A percentile compares a stretch with the other conserved stretches of the same genome.
Evolutionary conservation across 1,140 invertebrate genomes (phyloP).

Genomic region (Sitophilus oryzae): DNA sequence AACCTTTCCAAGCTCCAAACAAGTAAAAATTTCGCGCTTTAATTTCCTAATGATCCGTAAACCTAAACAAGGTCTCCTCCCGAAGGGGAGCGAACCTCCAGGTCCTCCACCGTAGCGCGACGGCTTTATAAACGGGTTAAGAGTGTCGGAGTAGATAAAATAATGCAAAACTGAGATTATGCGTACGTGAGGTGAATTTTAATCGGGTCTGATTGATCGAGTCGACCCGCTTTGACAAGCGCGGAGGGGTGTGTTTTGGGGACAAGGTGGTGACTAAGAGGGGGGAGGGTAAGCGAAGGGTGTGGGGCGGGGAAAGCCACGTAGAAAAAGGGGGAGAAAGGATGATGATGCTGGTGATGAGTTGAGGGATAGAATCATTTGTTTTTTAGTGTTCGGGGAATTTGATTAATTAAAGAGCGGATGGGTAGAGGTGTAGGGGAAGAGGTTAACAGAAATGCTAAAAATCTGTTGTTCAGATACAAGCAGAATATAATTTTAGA

Average conservation of each 20-base stretch:
- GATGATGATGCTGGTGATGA: slow-evolving; percentile 24
- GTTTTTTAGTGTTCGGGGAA: slow-evolving; percentile 24
- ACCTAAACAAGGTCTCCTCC: too few species aligned
- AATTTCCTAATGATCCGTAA: too few species aligned
- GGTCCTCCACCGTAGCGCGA: background rate
- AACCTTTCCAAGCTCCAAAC: too few species aligned
- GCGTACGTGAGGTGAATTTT: slow-evolving; percentile 42
- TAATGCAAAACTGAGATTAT: slow-evolving; percentile 44
- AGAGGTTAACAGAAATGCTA: too few species aligned
- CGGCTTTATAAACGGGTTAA: slow-evolving; percentile 24
- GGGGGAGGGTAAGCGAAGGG: slow-evolving; percentile 7
- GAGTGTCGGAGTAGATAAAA: slow-evolving; percentile 37
- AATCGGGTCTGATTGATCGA: slow-evolving; percentile 43
- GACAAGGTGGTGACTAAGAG: slow-evolving; percentile 5
- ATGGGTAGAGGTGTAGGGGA: too few species aligned
- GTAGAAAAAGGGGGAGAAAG: slow-evolving; percentile 13
- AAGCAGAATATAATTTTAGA: too few species aligned
- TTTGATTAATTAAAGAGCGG: slow-evolving; percentile 23
- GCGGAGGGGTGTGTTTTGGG: background rate
- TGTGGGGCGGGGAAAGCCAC: background rate
- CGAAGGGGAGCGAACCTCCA: too few species aligned
- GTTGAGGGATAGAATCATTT: slow-evolving; percentile 24
- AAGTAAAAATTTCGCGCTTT: too few species aligned
- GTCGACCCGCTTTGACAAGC: slow-evolving; percentile 31
- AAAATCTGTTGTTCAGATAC: too few species aligned